A percentile compares a stretch with the other conserved stretches of the same genome.
Conservation (phyloP, 2,797 vertebrate genomes). For the Leuciscus waleckii region DNA sequence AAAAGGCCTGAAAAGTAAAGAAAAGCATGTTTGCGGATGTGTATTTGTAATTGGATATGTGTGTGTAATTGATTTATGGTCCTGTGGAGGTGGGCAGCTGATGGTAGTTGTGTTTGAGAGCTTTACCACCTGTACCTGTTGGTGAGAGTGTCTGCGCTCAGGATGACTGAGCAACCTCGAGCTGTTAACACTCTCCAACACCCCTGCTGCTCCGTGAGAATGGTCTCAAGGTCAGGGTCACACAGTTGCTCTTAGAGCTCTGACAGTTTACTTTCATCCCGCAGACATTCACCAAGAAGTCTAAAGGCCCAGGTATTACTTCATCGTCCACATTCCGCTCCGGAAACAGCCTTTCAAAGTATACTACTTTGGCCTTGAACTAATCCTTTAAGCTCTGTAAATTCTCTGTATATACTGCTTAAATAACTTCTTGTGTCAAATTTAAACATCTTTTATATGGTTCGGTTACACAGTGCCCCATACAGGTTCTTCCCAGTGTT, state of each 20-base stretch:
- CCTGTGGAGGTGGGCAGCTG: constrained; percentile 48
- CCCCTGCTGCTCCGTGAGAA: constrained; percentile 62
- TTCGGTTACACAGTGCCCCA: neutral
- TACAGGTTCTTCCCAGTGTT: neutral
- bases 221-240: constrained; percentile 61
- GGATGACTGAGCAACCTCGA: constrained; percentile 51
- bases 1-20: constrained; percentile 1
- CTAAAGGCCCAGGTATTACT: neutral
- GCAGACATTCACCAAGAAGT: constrained; percentile 2
- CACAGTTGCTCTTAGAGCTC: constrained; percentile 25
- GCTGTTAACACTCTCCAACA: constrained; percentile 67
- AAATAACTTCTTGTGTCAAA: neutral
- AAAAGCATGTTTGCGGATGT: neutral
- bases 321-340: too few relatives aligned
- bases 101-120: constrained; percentile 42
- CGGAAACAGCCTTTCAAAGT: too few relatives aligned
- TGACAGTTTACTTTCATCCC: neutral
- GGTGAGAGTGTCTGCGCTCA: constrained; percentile 35
- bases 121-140: constrained; percentile 41
- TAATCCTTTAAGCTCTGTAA: neutral
- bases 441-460: neutral
- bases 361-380: too few relatives aligned
- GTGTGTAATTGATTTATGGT: constrained; percentile 41
- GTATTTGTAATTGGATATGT: constrained; percentile 15
- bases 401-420: neutral